Base-by-base conservation (phyloP, 2,113 vertebrate species). In the Pachycephala philippinensis region DNA sequence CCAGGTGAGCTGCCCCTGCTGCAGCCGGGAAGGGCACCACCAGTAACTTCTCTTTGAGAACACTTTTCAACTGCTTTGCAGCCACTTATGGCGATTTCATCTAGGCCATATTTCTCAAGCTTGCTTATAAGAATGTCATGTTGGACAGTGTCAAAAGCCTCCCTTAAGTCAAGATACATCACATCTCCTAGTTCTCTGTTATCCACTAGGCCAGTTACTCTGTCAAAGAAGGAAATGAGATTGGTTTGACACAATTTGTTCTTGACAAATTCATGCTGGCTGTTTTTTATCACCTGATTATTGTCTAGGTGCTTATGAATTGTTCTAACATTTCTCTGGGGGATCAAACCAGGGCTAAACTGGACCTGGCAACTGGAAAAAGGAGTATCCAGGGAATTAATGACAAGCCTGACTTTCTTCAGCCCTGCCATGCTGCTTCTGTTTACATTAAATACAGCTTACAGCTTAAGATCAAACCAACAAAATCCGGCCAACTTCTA, bases 141-240 rank as follows among this genome's bases (percentile, higher is more conserved):
- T 96, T 54, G 89, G 96, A 94, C 94, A 89, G 96, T 68, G 91
- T 89, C 94, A 97, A 93, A 96, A 96, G 81, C 94, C 84, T 96
- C 91, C 87, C 87, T 93, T 64, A 60, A 96, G 95, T 97, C 96
- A 96, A 89, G 77, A 94, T 45, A 75, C 61, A 97, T 97, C 96
- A 96, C 77, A 85, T 97, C 95, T 97, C 86, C 77, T 79, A 64
- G 65, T 85, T 75, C 77, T 93, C 53, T 53, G 57, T 72, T 91
- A 92, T 71, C 77, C 89, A 96, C 87, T 68, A 91, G 74, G 93
- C 89, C 77, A 89, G 93, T 87, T 96, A 87, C 65, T 57, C 53
- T 61, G 84, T 96, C 94, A 97, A 64, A 94, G 87, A 45, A 84
- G 49, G 84, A 91, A 91, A 93, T 60, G 30, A 95, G 74, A 94